Evolutionary conservation across 2,888 invertebrate species (phyloP), one percentile per base, ranked within the genome.

Genomic region (Drosophila cognata): DNA sequence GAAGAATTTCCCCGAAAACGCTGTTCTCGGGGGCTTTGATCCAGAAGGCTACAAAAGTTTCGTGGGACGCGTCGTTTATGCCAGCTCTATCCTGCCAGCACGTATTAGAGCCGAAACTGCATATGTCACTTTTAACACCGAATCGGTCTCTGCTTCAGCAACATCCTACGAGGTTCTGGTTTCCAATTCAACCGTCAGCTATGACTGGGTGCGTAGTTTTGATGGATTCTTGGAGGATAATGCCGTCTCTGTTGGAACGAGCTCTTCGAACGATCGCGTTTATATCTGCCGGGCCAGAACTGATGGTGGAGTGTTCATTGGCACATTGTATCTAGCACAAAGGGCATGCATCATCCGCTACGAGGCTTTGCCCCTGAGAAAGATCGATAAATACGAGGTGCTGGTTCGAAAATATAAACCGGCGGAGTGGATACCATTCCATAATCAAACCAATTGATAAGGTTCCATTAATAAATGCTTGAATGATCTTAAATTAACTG

Each of bases 231-330:
- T 43, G 57, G 83, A 83, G 43, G 56, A 31, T 25, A 51, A 59
- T 28, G 16, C 58, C 3, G 84, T 83, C 4, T 63, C 77, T n/a
- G 79, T 79, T 2, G 83, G 83, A 1, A 84, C 84, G 1, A 72
- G 51, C 25, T 2, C 10, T 5, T 7, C 3, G 8, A 72, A 81
- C 29, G 88, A 88, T 18, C 73, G 71, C 10, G 58, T 76, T 1
- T 88, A 57, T 55, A 21, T 65, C 16, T 84, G 84, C 48, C 79
- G 84, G 1, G 72, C 61, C 7, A 61, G 33, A 33, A 43, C 58
- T 10, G 79, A 84, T 25, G 70, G 60, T 1, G 87, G 56, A 0
- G 0, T 75, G 8, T 35, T 73, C 13, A 57, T 75, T n/a, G 83
- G 83, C 35, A 70, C 72, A 11, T 69, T 84, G 8, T 53, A 65